Base-by-base conservation (phyloP, 2,113 vertebrate species). In the Tachysurus vachellii region DNA sequence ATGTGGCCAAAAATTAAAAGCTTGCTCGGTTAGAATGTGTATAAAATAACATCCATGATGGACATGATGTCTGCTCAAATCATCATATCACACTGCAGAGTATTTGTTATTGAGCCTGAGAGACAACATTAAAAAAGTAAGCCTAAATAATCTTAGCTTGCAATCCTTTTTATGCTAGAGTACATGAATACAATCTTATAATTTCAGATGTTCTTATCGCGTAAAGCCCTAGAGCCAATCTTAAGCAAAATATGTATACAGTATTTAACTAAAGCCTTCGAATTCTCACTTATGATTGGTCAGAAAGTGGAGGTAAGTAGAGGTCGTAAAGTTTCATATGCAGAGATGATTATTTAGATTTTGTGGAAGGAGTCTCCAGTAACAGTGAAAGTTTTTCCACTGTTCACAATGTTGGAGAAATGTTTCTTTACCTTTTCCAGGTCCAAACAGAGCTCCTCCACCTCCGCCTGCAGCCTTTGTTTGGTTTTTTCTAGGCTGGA, bases 401-500 rank as follows among this genome's bases (percentile, higher is more conserved):
- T 73, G 36, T 19, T 73, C 7, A 73, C 36, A 23, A 0, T 19
- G 66, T 31, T 76, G 17, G 8, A 21, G n/a, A 80, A 10, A 4
- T 80, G 53, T 21, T 26, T 57, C 56, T 64, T 66, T 90, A 96
- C 95, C 95, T 96, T 95, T 89, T 96, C 95, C 88, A 96, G 91
- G 90, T 96, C 95, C 83, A 95, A 91, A 88, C 95, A 93, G 42
- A 96, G 94, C 70, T 96, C 95, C 88, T 96, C 95, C 89, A 96
- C 93, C 83, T 96, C 95, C 2, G 92, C 92, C 88, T 96, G 95
- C 44, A 96, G 88, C 86, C 95, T 93, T 91, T 96, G 95, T 36
- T 95, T 96, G 90, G 92, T 95, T 89, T 96, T 96, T 90, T 96
- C 95, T 90, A 96, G 91, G 3, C 95, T 95, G 36, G 93, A 95